Evolutionary conservation across 2,113 vertebrate species (phyloP), one percentile per base, ranked within the genome.

Genomic region (Neoarius graeffei): DNA sequence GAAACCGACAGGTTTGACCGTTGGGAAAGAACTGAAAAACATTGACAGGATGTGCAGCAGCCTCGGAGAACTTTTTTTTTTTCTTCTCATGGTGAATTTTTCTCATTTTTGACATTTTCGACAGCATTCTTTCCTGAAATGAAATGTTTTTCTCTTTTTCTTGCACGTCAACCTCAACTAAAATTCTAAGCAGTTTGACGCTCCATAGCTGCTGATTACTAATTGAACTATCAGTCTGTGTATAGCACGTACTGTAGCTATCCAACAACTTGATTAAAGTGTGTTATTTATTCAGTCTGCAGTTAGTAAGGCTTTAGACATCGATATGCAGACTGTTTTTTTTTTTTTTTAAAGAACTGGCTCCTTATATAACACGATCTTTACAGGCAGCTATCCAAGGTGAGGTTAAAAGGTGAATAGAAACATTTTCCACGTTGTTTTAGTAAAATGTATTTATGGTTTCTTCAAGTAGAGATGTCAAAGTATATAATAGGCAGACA

Each of bases 321-420:
- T 79, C 6, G 54, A 15, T 27, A 79, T 79, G 50, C 73, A 54
- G 76, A 27, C 50, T 50, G 73, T 19, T 67, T 14, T 27, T 69
- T 69, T 6, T 27, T 71, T 10, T 50, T 76, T 50, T 42, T 20
- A 25, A 50, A 42, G 42, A 42, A 23, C 71, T 52, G 42, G 23
- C 79, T 81, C 17, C 79, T 59, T 81, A 35, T 56, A 57, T 10
- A 59, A 30, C 27, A 59, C 20, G 15, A 35, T 35, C 35, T 27
- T 81, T 59, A 27, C 54, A 17, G 77, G 77, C 77, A 81, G 77
- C n/a, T 27, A 19, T 25, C 77, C 77, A 81, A 81, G 14, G 8
- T 23, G 8, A 60, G 27, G 79, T 35, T 60, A 59, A 81, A 59
- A 81, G n/a, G 54, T 20, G 56, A 81, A 81, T 60, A 19, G 27